A percentile compares a stretch with the other conserved stretches of the same genome.
Evolutionary conservation across 1,140 invertebrate genomes (phyloP).

Genomic region (Phymastichus coffea): DNA sequence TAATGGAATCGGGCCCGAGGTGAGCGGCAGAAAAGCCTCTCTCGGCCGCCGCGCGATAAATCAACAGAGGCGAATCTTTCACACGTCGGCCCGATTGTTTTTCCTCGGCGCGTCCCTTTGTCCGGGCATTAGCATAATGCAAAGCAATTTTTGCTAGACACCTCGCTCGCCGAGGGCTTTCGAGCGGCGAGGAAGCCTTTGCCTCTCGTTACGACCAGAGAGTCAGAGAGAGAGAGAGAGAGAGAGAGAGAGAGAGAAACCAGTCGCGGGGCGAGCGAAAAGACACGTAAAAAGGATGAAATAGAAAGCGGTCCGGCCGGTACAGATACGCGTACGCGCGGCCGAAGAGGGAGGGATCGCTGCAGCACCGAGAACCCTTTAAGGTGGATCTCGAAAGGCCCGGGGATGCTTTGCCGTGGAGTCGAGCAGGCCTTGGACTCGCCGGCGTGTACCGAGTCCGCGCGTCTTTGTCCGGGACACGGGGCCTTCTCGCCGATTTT

Average conservation of each 20-base stretch:
- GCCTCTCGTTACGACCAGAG: too few species aligned
- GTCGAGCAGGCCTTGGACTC: too few species aligned
- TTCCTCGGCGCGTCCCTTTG: conserved; percentile 27
- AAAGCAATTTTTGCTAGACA: conserved; percentile 18
- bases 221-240: conserved; percentile 18
- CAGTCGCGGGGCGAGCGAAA: neutral
- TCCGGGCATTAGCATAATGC: conserved; percentile 28
- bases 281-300: conserved; percentile 44
- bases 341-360: conserved; percentile 28
- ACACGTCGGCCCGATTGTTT: conserved; percentile 25
- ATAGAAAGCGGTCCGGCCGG: conserved; percentile 56
- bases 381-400: conserved; percentile 35
- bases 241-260: conserved; percentile 19
- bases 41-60: too few species aligned
- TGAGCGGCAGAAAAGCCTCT: neutral
- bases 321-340: conserved; percentile 42
- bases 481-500: too few species aligned
- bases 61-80: conserved; percentile 17
- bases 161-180: neutral
- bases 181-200: too few species aligned
- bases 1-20: neutral
- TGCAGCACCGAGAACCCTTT: conserved; percentile 47
- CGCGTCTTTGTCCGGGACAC: too few species aligned
- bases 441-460: neutral
- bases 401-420: too few species aligned